Base-by-base conservation (phyloP, 2,113 vertebrate genomes). In the Protobothrops flavoviridis region DNA sequence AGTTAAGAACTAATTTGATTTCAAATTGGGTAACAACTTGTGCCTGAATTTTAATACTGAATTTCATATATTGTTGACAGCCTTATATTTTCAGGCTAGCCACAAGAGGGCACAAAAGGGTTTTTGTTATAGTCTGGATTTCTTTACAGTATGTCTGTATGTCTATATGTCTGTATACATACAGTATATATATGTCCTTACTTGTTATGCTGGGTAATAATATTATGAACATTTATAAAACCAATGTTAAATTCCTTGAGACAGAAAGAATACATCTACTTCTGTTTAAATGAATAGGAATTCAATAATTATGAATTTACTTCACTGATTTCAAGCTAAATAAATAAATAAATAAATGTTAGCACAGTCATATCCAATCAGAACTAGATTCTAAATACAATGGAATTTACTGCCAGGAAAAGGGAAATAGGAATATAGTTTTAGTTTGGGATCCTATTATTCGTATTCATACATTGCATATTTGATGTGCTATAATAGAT, bases 51-150 rank as follows among this genome's bases (percentile, higher is more conserved):
- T 81, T 81, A 21, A 81, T 17, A 39, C 33, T 39, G 33, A 81
- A 43, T 81, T 81, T 74, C 55, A 92, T 61, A 23, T 81, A 88
- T 6, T 0, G 0, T 69, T 33, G 33, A 57, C 0, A 21, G 0
- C 24, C 9, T 8, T 91, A 89, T n/a, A 11, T 15, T n/a, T 87
- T 91, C 45, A 94, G 85, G 92, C 52, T 0, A 52, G 94, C 97
- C 98, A 98, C 97, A 94, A 98, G 98, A 97, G 98, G 98, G 98
- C 98, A 97, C 97, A 97, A 97, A 96, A 96, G 97, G 94, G 86
- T 97, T 97, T 97, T 96, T 55, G 91, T 96, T 94, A 93, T 56
- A 5, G 0, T 52, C 95, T 17, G n/a, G 86, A 88, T 88, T 90
- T 21, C 0, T 8, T 0, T 0, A 56, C 9, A 0, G 0, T 86